Evolutionary conservation across 2,113 vertebrate species (phyloP).

Genomic region (Ceyx margarethae): DNA sequence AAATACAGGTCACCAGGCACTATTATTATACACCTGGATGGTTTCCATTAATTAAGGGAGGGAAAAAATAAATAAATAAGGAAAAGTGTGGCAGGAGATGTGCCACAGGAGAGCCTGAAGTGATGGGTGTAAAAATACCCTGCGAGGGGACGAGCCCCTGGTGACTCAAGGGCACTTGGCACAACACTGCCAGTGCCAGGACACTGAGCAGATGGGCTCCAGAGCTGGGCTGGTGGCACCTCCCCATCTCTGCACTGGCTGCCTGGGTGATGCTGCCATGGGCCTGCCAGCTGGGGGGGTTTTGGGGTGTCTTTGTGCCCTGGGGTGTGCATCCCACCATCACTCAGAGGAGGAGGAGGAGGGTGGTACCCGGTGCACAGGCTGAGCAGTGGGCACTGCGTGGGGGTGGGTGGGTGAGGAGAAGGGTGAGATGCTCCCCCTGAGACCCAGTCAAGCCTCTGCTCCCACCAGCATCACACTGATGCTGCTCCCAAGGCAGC

Average conservation of each 20-base stretch:
- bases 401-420: rapidly evolving
- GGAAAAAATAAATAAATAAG: rapidly evolving
- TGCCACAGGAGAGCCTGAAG: background rate
- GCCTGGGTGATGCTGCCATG: background rate
- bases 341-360: background rate
- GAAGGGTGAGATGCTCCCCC: background rate
- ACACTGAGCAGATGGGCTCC: background rate
- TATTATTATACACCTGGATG: background rate
- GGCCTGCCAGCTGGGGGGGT: background rate
- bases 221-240: background rate
- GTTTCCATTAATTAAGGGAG: background rate
- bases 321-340: background rate
- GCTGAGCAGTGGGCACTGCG: background rate
- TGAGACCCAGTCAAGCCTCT: rapidly evolving
- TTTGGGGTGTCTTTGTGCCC: background rate
- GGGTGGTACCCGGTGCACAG: rapidly evolving
- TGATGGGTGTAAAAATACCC: background rate
- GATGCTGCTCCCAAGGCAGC: background rate
- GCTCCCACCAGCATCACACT: rapidly evolving
- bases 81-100: background rate
- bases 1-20: background rate
- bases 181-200: rapidly evolving
- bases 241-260: background rate
- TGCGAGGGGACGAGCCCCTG: rapidly evolving
- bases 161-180: background rate